Evolutionary conservation across 2,797 vertebrate genomes (phyloP), one percentile per base, ranked within the genome.

Genomic region (Eleutherodactylus coqui): DNA sequence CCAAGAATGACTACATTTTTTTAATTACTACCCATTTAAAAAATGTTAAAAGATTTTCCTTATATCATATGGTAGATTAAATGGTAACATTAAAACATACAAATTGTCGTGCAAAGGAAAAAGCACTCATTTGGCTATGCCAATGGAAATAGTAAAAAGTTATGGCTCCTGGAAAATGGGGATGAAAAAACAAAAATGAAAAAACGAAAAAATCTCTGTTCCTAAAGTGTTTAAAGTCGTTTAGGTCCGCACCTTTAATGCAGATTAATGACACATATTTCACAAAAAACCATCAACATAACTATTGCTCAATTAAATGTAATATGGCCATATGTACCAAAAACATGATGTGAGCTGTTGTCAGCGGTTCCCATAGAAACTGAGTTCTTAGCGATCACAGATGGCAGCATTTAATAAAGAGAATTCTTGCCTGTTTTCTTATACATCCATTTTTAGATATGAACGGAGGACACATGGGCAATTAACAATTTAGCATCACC

Each of bases 381-480:
- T 34, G 51, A 55, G 75, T 70, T 72, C 36, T 78, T 72, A 36
- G 41, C 75, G n/a, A 55, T 79, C 80, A 60, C 73, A 87, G 73
- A 86, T 67, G 64, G 70, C 69, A 86, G 64, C 51, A 73, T 79
- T 79, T 72, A 77, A 78, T 78, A 79, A 87, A 78, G 85, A 78
- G 62, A 41, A 58, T 49, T 78, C 32, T 87, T 83, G 34, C 9
- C 36, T 72, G 64, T 83, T 55, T 45, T 77, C 47, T 72, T 55
- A 36, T 87, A 43, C 14, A 81, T 36, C 85, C 73, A 83, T 75
- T 80, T 53, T 80, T 80, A 86, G 85, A 38, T 38, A 51, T 75
- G 78, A 81, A 64, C 79, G 27, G 53, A 81, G 11, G 29, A 76
- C 76, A 75, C 64, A 73, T 49, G 45, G 36, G 58, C 78, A 86